phyloP scores from a whole-genome alignment of 1,140 invertebrate species.

The Rhizoglyphus robini region DNA sequence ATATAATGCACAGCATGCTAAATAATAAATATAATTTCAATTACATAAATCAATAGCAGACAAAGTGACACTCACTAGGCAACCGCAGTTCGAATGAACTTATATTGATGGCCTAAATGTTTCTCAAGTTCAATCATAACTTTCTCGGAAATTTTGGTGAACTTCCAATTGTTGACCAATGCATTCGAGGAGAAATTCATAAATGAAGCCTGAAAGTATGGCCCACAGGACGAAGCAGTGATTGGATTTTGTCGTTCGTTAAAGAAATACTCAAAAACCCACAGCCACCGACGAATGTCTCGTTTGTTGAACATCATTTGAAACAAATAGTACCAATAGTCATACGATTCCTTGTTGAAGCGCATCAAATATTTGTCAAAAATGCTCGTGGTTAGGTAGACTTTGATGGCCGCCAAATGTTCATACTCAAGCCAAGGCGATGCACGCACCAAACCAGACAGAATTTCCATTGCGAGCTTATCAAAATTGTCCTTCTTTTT shows the following conservation, averaged over 20 bases:
- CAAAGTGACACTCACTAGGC: too few relatives aligned
- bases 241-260: too few relatives aligned
- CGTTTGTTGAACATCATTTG: background rate
- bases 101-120: background rate
- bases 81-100: too few relatives aligned
- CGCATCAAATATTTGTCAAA: background rate
- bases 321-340: background rate
- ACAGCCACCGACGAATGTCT: background rate
- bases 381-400: background rate
- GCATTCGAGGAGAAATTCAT: too few relatives aligned
- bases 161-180: too few relatives aligned
- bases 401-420: slow-evolving; percentile 30
- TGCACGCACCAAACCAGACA: slow-evolving; percentile 56
- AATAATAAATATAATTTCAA: background rate
- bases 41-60: too few relatives aligned
- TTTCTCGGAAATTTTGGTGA: too few relatives aligned
- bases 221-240: too few relatives aligned
- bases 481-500: slow-evolving; percentile 33
- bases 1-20: background rate
- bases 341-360: background rate
- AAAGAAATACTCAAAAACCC: too few relatives aligned
- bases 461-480: slow-evolving; percentile 67
- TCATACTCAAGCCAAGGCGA: slow-evolving; percentile 66
- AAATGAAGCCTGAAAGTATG: too few relatives aligned
- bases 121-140: too few relatives aligned